These are phyloP conservation scores for Amiota mariae DNA, from an alignment of 2,888 invertebrate genomes.

Conservation along the genomic window DNA sequence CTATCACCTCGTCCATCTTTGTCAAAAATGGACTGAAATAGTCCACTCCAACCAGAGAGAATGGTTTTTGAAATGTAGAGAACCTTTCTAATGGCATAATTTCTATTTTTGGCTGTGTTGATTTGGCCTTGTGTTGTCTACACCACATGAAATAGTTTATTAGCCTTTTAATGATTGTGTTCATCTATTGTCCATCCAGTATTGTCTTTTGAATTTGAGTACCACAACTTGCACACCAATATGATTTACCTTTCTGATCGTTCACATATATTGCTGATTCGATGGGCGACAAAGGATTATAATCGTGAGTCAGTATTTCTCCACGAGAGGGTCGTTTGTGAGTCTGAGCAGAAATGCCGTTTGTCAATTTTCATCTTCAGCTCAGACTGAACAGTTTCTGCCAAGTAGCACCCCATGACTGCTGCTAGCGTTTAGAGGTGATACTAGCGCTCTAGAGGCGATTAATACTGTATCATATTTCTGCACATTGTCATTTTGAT, in stretches of 20 bases:
- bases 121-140: conserved; percentile 5
- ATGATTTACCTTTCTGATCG: neutral
- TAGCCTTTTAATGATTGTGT: neutral
- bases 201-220: no score
- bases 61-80: conserved; percentile 3
- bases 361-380: no score
- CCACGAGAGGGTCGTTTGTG: neutral
- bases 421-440: no score
- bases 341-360: neutral
- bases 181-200: neutral
- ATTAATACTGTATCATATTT: neutral
- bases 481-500: no score
- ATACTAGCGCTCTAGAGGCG: neutral
- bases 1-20: conserved; percentile 9
- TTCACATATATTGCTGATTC: neutral
- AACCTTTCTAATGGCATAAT: conserved; percentile 14
- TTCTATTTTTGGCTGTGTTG: neutral
- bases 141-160: neutral
- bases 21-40: conserved; percentile 15
- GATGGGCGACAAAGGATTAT: neutral
- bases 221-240: neutral
- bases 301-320: neutral
- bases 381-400: no score
- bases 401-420: no score
- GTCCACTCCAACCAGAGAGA: conserved; percentile 22